Base-by-base conservation (phyloP, 2,797 vertebrate genomes). In the Anguilla megastoma region DNA sequence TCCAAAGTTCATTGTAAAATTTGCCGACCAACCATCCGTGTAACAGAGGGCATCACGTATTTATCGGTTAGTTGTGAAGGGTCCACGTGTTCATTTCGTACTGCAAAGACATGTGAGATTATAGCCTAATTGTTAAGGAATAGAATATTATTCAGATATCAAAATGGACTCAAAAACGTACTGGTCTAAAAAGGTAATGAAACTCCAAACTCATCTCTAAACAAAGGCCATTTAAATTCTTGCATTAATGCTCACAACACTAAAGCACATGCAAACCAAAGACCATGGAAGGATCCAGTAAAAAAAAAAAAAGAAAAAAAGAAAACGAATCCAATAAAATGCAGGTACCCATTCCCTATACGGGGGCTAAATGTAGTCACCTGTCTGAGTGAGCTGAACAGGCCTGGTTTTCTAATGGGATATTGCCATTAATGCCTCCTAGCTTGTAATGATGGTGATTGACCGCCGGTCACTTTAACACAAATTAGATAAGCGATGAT, bases 211-310 rank as follows among this genome's bases (percentile, higher is more conserved):
- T 84, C 76, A 84, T 82, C 79, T 88, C 50, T 89, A 24, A 90
- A 89, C 85, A 41, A 88, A 86, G 86, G 88, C 86, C 89, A 90
- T 86, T 86, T 66, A 71, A 41, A 85, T 60, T 41, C 79, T 89
- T 86, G 66, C 12, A 90, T 88, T 88, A 87, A 87, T 52, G n/a
- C 84, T 86, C 50, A 87, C 74, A 85, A 79, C 86, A 90, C 52
- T 86, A 84, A 10, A 2, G 24, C 7, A 10, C 21, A 79, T 79
- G 76, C 79, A 85, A 88, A 89, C 50, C 71, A 88, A 86, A 84
- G 71, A 60, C 56, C 41, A 24, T 10, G 30, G 16, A 80, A 24
- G 2, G 36, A 80, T 0, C 41, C 36, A 45, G 16, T 5, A 4
- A 10, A 4, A 45, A 24, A 80, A 45, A 80, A 18, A 4, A 10